Evolutionary conservation across 2,888 invertebrate genomes (phyloP), one percentile per base, ranked within the genome.

Genomic region (Nudaria mundana): DNA sequence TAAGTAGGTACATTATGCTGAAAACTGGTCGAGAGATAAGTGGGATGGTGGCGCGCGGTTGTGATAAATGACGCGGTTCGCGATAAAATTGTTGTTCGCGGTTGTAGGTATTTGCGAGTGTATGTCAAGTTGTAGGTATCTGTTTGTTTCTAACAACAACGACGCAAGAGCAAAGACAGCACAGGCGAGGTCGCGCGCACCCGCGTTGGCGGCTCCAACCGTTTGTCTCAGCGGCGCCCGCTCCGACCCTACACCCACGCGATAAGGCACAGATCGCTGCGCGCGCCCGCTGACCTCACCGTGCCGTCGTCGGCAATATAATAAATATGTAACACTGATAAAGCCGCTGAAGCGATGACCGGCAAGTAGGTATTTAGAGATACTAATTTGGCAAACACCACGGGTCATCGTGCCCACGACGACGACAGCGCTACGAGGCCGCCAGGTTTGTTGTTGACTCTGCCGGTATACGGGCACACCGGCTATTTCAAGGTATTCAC

Each of bases 251-350:
- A 85, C 71, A 65, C 80, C 72, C 71, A 72, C 72, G 70, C 64
- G 83, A 86, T 87, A 87, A 86, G 80, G 80, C 76, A 60, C 77
- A 88, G 73, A 71, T 75, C 80, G 73, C 72, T 71, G 63, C 78
- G 79, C 71, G 62, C 81, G 71, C 81, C 48, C 66, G 76, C 80
- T 82, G 85, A 85, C 85, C 87, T 85, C 82, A 84, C 80, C 81
- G 75, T 70, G 65, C 66, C 74, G 71, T 8, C 71, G n/a, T n/a
- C 81, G 82, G 80, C 85, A 82, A 84, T n/a, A 83, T 84, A 85
- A 86, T 86, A 86, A 87, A 86, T 86, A 85, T 86, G 86, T 86
- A 87, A 85, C 84, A 81, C 81, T 86, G 87, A 87, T 87, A 87
- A 85, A 65, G 80, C 70, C 77, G 76, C 77, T 78, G 82, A 85